Evolutionary conservation across 2,797 vertebrate genomes (phyloP).

Genomic region (Propithecus perrieri): DNA sequence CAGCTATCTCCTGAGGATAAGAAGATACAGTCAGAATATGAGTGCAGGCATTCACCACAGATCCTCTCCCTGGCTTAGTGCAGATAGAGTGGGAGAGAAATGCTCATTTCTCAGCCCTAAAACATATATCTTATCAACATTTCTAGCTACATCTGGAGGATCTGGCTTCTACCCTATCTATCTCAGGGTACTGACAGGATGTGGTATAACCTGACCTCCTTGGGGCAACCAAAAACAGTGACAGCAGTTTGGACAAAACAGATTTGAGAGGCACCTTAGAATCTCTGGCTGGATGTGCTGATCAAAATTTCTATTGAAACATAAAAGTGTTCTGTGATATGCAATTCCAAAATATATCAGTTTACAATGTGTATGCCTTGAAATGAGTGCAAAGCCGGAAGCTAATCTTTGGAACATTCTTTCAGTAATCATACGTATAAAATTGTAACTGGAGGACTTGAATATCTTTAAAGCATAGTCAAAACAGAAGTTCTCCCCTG

Average conservation of each 20-base stretch:
- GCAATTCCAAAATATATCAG: background rate
- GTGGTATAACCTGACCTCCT: background rate
- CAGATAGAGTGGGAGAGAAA: background rate
- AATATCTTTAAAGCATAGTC: background rate
- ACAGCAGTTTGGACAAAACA: background rate
- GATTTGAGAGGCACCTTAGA: background rate
- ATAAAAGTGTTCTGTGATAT: background rate
- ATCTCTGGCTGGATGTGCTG: background rate
- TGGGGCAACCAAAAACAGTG: background rate
- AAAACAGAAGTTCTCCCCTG: background rate
- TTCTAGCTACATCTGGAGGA: background rate
- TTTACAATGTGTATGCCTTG: background rate
- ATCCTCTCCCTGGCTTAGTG: background rate
- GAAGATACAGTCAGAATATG: background rate
- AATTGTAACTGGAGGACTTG: background rate
- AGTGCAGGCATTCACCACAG: background rate
- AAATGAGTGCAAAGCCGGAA: conserved; percentile 1
- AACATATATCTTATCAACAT: background rate
- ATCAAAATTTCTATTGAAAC: background rate
- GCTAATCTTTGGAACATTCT: background rate
- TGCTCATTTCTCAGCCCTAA: background rate
- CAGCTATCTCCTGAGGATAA: too few species aligned
- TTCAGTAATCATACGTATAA: background rate
- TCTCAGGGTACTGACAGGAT: background rate
- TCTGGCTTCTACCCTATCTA: background rate